Conservation (phyloP, 2,888 invertebrate genomes). For the Synergus itoensis region DNA sequence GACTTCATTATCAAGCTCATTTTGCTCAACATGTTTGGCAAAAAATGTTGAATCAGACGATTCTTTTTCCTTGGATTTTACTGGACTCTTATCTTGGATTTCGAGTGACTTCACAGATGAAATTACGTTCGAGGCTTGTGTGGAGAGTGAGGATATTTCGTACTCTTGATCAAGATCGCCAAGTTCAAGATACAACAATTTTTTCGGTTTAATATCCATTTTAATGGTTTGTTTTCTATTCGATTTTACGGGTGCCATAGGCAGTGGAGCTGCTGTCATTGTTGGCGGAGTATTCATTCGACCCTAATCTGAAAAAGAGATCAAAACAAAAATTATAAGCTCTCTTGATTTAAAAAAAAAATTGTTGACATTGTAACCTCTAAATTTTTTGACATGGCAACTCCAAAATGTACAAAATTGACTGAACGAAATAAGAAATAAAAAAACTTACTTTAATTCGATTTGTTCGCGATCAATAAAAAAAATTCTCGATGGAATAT, state of each 20-base stretch:
- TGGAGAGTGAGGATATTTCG: background rate
- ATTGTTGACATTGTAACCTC: constrained; percentile 12
- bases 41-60: background rate
- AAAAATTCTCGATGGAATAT: constrained; percentile 13
- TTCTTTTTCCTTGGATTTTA: background rate
- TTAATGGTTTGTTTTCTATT: constrained; percentile 12
- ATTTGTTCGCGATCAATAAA: background rate
- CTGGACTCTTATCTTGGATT: background rate
- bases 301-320: background rate
- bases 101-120: background rate
- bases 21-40: constrained; percentile 29
- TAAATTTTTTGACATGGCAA: background rate
- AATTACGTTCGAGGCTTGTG: background rate
- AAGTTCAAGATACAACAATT: constrained; percentile 6
- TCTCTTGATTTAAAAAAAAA: background rate
- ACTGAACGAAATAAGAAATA: background rate
- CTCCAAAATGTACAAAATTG: background rate
- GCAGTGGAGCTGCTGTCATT: constrained; percentile 10
- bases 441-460: background rate
- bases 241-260: constrained; percentile 32
- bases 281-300: constrained; percentile 39
- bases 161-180: background rate
- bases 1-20: constrained; percentile 30
- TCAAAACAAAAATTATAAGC: background rate
- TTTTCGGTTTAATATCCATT: constrained; percentile 30